Evolutionary conservation across 2,888 invertebrate genomes (phyloP).

Genomic region (Caenorhabditis macrosperma): DNA sequence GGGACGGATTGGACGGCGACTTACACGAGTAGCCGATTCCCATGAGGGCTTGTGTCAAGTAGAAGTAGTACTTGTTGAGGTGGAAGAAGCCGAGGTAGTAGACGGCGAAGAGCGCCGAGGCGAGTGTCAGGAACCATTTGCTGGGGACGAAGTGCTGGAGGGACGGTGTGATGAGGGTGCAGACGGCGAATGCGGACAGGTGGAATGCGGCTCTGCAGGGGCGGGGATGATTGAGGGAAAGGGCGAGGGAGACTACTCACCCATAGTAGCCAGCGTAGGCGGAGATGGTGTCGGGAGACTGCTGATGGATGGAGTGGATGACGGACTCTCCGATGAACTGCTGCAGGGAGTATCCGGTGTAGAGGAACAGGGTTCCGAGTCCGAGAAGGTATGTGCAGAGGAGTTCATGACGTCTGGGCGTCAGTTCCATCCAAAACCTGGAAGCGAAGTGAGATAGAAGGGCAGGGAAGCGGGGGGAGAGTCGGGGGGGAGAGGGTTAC

Average conservation of each 20-base stretch:
- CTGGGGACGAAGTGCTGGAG: constrained; percentile 60
- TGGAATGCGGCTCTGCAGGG: constrained; percentile 63
- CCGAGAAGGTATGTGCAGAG: constrained; percentile 61
- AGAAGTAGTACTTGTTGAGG: constrained; percentile 65
- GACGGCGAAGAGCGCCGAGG: constrained; percentile 59
- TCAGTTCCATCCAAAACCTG: constrained; percentile 62
- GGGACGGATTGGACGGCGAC: background rate
- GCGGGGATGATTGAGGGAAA: background rate
- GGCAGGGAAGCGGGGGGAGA: background rate
- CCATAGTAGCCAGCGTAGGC: constrained; percentile 67
- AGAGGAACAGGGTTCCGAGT: constrained; percentile 64
- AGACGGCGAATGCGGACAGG: constrained; percentile 60
- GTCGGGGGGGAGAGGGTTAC: background rate
- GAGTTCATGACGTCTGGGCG: constrained; percentile 67
- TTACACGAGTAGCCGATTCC: constrained; percentile 65
- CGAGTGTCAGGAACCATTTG: constrained; percentile 65
- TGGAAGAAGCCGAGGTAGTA: constrained; percentile 66
- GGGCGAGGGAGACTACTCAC: constrained; percentile 18
- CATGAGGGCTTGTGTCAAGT: constrained; percentile 64
- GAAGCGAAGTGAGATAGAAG: background rate
- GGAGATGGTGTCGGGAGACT: constrained; percentile 59
- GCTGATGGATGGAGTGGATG: constrained; percentile 62
- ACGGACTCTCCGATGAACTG: constrained; percentile 63
- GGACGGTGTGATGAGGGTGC: constrained; percentile 61
- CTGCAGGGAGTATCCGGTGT: constrained; percentile 61